phyloP scores from a whole-genome alignment of 2,797 vertebrate genomes.

The Glossophaga mutica region DNA sequence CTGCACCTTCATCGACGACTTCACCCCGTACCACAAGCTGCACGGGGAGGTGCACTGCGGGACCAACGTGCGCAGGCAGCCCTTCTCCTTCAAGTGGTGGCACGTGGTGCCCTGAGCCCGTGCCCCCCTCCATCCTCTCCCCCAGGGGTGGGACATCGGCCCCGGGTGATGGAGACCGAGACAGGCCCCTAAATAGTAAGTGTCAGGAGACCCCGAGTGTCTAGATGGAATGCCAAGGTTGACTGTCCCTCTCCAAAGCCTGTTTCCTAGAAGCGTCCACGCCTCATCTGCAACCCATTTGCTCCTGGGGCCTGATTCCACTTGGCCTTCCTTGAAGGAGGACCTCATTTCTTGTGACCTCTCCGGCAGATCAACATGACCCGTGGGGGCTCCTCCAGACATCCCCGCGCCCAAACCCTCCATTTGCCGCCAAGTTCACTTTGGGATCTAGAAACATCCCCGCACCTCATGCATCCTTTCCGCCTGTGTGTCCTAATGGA shows the following conservation, averaged over 20 bases:
- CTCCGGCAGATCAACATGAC: background rate
- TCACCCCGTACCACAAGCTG: slow-evolving; percentile 86
- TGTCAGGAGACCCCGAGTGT: background rate
- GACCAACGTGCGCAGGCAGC: slow-evolving; percentile 87
- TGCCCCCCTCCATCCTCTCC: rapidly evolving
- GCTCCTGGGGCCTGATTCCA: background rate
- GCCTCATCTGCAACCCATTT: background rate
- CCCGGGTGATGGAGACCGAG: background rate
- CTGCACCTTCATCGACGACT: slow-evolving; percentile 90
- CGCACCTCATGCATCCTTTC: background rate
- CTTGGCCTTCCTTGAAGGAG: background rate
- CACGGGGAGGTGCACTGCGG: slow-evolving; percentile 91
- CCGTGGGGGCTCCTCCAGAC: background rate
- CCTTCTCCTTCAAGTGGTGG: slow-evolving; percentile 90
- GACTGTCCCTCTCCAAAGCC: background rate
- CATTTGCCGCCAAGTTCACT: background rate
- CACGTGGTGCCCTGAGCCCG: slow-evolving; percentile 82
- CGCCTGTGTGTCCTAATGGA: rapidly evolving
- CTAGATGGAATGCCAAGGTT: background rate
- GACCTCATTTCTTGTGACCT: background rate
- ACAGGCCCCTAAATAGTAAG: background rate
- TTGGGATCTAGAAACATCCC: background rate
- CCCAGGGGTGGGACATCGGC: background rate
- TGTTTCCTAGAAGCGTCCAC: background rate
- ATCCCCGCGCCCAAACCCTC: background rate